These are phyloP conservation scores for Tetragnatha montana DNA, from an alignment of 2,888 invertebrate genomes.

Conservation along the genomic window DNA sequence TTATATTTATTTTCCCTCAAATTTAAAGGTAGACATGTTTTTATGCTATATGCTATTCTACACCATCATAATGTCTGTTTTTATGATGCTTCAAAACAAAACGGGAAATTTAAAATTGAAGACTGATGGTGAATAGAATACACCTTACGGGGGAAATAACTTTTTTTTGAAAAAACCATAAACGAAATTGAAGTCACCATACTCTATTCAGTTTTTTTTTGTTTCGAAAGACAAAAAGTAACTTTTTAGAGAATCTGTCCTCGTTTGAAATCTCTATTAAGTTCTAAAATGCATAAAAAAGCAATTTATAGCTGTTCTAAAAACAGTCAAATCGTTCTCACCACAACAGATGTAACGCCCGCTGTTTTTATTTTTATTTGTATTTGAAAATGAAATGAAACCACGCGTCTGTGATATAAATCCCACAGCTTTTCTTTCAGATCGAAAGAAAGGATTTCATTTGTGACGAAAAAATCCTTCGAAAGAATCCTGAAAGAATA, in stretches of 20 bases:
- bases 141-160: too few species aligned
- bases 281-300: neutral
- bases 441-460: neutral
- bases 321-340: neutral
- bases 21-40: too few species aligned
- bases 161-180: too few species aligned
- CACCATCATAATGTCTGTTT: too few species aligned
- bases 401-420: neutral
- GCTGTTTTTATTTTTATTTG: neutral
- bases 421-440: neutral
- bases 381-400: neutral
- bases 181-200: too few species aligned
- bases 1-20: too few species aligned
- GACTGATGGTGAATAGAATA: too few species aligned
- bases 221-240: too few species aligned
- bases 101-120: too few species aligned
- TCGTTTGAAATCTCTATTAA: neutral
- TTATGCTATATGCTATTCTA: too few species aligned
- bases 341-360: neutral
- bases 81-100: too few species aligned
- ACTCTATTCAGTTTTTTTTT: too few species aligned
- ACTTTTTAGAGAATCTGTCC: neutral
- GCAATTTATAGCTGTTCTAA: neutral
- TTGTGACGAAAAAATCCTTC: neutral
- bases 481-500: neutral